These are phyloP conservation scores for Tachypleus tridentatus DNA, from an alignment of 1,140 invertebrate species.

Conservation along the genomic window DNA sequence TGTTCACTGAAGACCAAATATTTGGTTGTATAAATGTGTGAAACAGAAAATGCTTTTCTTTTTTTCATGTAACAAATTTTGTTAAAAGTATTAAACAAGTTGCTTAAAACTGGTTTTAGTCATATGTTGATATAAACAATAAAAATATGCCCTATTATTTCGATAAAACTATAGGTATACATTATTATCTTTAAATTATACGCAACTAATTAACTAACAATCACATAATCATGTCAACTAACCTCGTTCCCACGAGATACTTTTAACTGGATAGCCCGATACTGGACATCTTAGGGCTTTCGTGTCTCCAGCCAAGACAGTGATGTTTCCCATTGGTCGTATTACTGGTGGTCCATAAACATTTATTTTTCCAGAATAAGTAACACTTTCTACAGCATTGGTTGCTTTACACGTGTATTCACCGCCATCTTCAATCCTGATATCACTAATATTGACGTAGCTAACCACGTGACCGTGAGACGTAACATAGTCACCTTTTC, in stretches of 20 bases:
- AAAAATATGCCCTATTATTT: not conserved
- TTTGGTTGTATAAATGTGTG: too few relatives aligned
- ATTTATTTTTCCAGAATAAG: slow-evolving; percentile 25
- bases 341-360: slow-evolving; percentile 34
- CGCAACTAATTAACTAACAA: not conserved
- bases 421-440: slow-evolving; percentile 34
- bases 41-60: too few relatives aligned
- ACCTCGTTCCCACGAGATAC: slow-evolving; percentile 40
- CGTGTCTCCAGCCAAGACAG: slow-evolving; percentile 35
- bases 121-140: too few relatives aligned
- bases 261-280: slow-evolving; percentile 26
- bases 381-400: slow-evolving; percentile 31
- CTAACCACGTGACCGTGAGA: slow-evolving; percentile 32
- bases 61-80: too few relatives aligned
- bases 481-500: slow-evolving; percentile 51
- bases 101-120: too few relatives aligned
- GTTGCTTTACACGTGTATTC: slow-evolving; percentile 33
- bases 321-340: slow-evolving; percentile 35
- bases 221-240: slow-evolving; percentile 8
- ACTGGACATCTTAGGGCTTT: slow-evolving; percentile 30
- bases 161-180: too few relatives aligned
- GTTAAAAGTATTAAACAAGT: too few relatives aligned
- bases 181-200: not conserved
- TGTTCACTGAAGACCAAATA: too few relatives aligned
- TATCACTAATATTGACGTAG: slow-evolving; percentile 35